phyloP scores from a whole-genome alignment of 2,797 vertebrate genomes.

The Fundulus diaphanus region DNA sequence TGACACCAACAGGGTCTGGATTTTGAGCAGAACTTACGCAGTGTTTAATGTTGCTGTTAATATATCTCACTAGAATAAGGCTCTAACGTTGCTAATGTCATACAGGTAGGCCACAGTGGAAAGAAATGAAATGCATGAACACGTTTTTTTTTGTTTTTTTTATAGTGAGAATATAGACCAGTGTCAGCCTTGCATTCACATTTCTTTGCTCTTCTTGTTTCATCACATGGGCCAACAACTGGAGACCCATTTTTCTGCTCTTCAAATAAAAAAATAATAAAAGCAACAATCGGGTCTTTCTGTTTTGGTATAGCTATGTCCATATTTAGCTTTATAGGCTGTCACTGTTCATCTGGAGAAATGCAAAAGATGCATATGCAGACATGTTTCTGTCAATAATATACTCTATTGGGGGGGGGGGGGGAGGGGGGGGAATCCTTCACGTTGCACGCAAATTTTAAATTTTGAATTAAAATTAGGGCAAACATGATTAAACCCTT shows the following conservation, averaged over 20 bases:
- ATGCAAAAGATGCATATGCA: slow-evolving; percentile 43
- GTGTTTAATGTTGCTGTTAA: slow-evolving; percentile 60
- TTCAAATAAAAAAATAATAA: slow-evolving; percentile 26
- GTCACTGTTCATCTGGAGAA: slow-evolving; percentile 68
- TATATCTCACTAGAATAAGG: slow-evolving; percentile 57
- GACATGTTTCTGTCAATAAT: slow-evolving; percentile 57
- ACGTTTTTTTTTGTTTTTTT: slow-evolving; percentile 54
- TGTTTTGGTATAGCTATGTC: slow-evolving; percentile 83
- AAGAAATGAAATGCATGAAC: slow-evolving; percentile 66
- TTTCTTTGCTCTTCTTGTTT: slow-evolving; percentile 69
- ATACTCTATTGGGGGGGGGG: too few relatives aligned
- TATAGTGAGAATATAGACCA: slow-evolving; percentile 56
- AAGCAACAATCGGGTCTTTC: slow-evolving; percentile 67
- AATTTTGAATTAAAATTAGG: slow-evolving; percentile 32
- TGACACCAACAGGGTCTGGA: slow-evolving; percentile 15
- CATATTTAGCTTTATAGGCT: slow-evolving; percentile 80
- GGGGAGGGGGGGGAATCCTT: slow-evolving; percentile 7
- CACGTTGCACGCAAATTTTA: slow-evolving; percentile 38
- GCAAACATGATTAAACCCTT: slow-evolving; percentile 68
- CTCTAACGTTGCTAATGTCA: slow-evolving; percentile 60
- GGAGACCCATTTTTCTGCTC: slow-evolving; percentile 66
- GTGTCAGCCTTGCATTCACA: slow-evolving; percentile 76
- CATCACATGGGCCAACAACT: slow-evolving; percentile 57
- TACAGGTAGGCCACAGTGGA: slow-evolving; percentile 65
- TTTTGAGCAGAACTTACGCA: slow-evolving; percentile 36